Evolutionary conservation across 2,113 vertebrate genomes (phyloP).

Genomic region (Paraplagusia blochii): DNA sequence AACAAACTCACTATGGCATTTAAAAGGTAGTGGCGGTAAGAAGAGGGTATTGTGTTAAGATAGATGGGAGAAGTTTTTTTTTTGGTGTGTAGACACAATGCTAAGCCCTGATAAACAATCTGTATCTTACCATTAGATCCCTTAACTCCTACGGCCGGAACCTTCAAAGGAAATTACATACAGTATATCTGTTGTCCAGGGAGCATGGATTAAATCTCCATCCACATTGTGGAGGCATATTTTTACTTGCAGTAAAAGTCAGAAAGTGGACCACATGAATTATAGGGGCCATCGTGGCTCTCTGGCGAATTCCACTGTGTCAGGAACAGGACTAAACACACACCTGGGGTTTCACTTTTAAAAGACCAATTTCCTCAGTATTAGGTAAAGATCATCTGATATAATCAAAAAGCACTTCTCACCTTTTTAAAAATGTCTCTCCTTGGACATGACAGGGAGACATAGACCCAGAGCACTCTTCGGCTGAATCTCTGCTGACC

Average conservation of each 20-base stretch:
- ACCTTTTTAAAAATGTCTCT: slow-evolving; percentile 13
- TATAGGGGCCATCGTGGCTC: neutral
- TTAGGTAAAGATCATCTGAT: neutral
- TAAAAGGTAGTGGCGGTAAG: no score
- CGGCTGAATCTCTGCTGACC: slow-evolving; percentile 44
- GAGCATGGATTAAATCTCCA: neutral
- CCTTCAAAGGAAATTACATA: no score
- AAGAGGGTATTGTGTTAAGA: no score
- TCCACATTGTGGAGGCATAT: neutral
- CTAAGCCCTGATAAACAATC: neutral
- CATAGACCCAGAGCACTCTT: slow-evolving; percentile 34
- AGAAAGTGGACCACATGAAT: no score
- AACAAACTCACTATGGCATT: no score
- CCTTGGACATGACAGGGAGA: slow-evolving; percentile 30
- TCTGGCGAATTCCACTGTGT: neutral
- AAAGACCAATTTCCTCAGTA: neutral
- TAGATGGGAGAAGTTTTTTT: no score
- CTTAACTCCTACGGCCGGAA: no score
- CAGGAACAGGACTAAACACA: neutral
- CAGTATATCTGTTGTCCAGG: no score
- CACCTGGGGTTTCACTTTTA: neutral
- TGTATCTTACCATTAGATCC: neutral
- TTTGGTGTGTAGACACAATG: no score
- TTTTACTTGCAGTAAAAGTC: slow-evolving; percentile 7
- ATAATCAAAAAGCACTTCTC: slow-evolving; percentile 3